A percentile compares a stretch with the other conserved stretches of the same genome.
phyloP scores from a whole-genome alignment of 2,113 vertebrate species.

The Tenrec ecaudatus region DNA sequence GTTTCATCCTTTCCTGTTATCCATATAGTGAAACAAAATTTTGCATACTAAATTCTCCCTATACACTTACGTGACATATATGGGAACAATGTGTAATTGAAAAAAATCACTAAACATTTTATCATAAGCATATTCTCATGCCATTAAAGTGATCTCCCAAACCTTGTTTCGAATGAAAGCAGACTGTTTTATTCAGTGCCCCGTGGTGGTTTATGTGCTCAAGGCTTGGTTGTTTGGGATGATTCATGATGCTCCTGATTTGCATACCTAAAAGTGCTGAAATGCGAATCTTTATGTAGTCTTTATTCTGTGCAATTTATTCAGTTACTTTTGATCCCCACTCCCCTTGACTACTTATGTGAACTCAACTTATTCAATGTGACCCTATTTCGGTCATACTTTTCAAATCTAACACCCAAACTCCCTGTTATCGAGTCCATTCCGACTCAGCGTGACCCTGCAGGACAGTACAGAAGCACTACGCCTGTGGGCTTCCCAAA shows the following conservation, averaged over 20 bases:
- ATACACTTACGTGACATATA: background rate
- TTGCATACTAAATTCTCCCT: background rate
- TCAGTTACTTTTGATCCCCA: background rate
- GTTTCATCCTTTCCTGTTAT: constrained; percentile 20
- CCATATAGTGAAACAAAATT: constrained; percentile 19
- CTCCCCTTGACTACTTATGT: constrained; percentile 24
- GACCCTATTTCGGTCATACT: background rate
- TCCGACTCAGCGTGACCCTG: too few species aligned
- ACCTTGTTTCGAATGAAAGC: constrained; percentile 44
- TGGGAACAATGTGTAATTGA: constrained; percentile 10
- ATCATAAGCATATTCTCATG: constrained; percentile 36
- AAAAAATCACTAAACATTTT: background rate
- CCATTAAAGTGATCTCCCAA: constrained; percentile 40
- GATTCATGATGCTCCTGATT: constrained; percentile 32
- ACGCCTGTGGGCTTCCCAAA: too few species aligned
- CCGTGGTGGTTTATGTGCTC: background rate
- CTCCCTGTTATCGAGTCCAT: too few species aligned
- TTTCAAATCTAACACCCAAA: background rate
- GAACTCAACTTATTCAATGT: constrained; percentile 35
- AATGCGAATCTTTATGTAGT: background rate
- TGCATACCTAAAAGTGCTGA: constrained; percentile 39
- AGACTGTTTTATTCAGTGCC: background rate
- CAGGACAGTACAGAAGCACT: too few species aligned
- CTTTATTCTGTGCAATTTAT: background rate
- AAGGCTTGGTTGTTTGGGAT: background rate